Conservation (phyloP, 2,888 invertebrate genomes). For the Napeogenes sylphis region DNA sequence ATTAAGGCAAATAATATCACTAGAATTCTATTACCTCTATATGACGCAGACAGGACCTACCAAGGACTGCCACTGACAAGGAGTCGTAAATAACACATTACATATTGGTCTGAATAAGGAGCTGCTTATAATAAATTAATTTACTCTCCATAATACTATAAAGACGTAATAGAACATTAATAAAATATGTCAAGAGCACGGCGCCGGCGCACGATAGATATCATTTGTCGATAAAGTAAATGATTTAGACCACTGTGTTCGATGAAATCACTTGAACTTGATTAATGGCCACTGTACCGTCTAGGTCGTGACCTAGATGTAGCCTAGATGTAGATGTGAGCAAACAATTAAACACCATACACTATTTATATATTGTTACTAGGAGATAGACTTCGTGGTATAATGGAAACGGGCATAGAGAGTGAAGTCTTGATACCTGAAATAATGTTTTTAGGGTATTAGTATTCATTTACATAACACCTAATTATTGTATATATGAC, state of each 20-base stretch:
- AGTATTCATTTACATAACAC: too few relatives aligned
- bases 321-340: neutral
- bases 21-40: neutral
- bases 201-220: slow-evolving; percentile 30
- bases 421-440: too few relatives aligned
- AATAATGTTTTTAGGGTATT: too few relatives aligned
- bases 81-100: slow-evolving; percentile 18
- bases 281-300: slow-evolving; percentile 7
- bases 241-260: slow-evolving; percentile 6
- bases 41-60: neutral
- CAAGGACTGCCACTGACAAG: slow-evolving; percentile 4
- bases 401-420: too few relatives aligned
- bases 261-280: slow-evolving; percentile 11
- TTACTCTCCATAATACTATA: slow-evolving; percentile 26
- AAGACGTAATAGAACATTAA: slow-evolving; percentile 28
- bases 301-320: neutral
- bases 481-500: too few relatives aligned
- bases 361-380: too few relatives aligned
- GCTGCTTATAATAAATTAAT: slow-evolving; percentile 23
- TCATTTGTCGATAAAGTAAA: slow-evolving; percentile 27
- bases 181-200: slow-evolving; percentile 31
- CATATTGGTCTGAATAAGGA: slow-evolving; percentile 17
- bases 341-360: too few relatives aligned
- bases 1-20: too few relatives aligned
- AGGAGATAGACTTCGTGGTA: too few relatives aligned